Percentiles rank a stretch among this genome's conserved stretches.
phyloP scores from a whole-genome alignment of 2,113 vertebrate genomes.

The Diadophis punctatus region DNA sequence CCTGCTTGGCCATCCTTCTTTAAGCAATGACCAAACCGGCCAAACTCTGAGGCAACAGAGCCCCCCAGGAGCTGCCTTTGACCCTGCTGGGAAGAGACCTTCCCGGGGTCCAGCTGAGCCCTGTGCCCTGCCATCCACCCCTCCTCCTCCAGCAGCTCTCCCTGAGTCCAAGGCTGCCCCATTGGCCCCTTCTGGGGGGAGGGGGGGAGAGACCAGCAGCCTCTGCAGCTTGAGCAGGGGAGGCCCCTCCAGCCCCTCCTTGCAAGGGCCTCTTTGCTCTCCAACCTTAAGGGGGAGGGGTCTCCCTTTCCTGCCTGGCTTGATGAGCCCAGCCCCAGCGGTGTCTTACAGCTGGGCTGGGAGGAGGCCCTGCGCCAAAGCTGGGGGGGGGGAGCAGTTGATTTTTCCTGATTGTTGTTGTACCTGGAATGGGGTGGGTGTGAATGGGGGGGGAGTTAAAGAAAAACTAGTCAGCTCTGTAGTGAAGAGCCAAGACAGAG shows the following conservation, averaged over 20 bases:
- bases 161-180: too few relatives aligned
- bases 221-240: neutral
- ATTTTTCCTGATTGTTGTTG: neutral
- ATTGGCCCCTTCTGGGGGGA: neutral
- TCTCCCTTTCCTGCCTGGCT: neutral
- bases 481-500: neutral
- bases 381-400: neutral
- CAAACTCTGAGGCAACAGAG: neutral
- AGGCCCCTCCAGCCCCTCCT: neutral
- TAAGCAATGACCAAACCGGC: neutral
- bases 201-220: neutral
- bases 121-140: neutral
- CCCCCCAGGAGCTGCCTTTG: neutral
- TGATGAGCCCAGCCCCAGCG: neutral
- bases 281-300: neutral
- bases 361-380: neutral
- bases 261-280: neutral
- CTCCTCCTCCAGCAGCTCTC: neutral
- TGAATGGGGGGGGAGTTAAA: too few relatives aligned
- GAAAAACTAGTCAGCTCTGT: neutral
- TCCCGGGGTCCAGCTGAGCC: neutral
- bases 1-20: neutral
- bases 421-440: neutral
- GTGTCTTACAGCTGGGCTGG: neutral
- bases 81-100: neutral